Evolutionary conservation across 2,888 invertebrate species (phyloP).

Genomic region (Athripsodes cinereus): DNA sequence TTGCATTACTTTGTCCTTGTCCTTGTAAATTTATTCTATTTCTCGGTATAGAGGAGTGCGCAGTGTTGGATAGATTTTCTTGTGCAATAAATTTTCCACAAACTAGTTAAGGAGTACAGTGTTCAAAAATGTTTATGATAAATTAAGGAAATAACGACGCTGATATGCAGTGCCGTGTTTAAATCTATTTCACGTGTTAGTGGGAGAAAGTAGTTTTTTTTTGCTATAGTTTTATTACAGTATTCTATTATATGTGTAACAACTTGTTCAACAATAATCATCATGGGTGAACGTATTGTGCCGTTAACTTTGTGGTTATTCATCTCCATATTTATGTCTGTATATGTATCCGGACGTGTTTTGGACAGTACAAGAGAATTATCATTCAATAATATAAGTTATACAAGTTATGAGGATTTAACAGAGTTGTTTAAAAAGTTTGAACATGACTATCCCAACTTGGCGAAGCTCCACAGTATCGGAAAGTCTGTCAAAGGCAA

Average conservation of each 20-base stretch:
- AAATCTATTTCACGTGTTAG: too few relatives aligned
- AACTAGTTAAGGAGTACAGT: too few relatives aligned
- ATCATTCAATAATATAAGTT: constrained; percentile 39
- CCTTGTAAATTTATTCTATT: too few relatives aligned
- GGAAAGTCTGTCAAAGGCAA: constrained; percentile 81
- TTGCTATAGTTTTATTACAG: neutral
- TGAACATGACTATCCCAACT: constrained; percentile 57
- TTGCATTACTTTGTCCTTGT: too few relatives aligned
- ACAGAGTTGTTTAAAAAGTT: constrained; percentile 58
- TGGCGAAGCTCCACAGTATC: constrained; percentile 66
- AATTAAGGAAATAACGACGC: too few relatives aligned
- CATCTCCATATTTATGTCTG: neutral
- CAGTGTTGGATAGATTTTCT: too few relatives aligned
- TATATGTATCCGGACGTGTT: constrained; percentile 2
- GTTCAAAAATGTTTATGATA: too few relatives aligned
- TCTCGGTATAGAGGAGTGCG: too few relatives aligned
- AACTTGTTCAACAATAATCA: neutral
- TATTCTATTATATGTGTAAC: too few relatives aligned
- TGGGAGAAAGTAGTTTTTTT: neutral
- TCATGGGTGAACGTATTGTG: constrained; percentile 16
- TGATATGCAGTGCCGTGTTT: too few relatives aligned
- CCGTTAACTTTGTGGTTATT: neutral
- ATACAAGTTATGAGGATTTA: constrained; percentile 67
- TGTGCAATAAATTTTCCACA: too few relatives aligned
- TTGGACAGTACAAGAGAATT: constrained; percentile 9